Evolutionary conservation across 2,888 invertebrate genomes (phyloP), one percentile per base, ranked within the genome.

Genomic region (Calephelis perditalis): DNA sequence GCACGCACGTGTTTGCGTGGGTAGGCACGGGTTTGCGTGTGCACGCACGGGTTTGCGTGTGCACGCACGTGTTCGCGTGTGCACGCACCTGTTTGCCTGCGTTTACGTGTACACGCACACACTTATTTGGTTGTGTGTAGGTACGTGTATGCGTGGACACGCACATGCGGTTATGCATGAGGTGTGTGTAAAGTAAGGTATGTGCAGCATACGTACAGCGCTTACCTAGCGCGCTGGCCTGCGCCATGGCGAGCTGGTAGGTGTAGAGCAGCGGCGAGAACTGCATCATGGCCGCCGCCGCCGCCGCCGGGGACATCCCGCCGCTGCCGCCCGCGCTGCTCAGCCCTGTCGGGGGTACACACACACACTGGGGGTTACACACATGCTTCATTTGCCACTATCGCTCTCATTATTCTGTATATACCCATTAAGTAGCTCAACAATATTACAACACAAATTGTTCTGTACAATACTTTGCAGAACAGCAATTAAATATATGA

Each of bases 231-330:
- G 92, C 93, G 67, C 86, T 92, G 66, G 95, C 95, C 81, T 95
- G 95, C 66, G 95, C 95, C 94, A 95, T 94, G 64, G 96, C 96
- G 76, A 97, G 92, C 86, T 97, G 97, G 90, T 97, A 97, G 5
- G 96, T 96, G 87, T 97, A 97, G 62, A 97, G 92, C 59, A 97
- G 91, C 56, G 97, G 97, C 44, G 95, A 95, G 86, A 97, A 96
- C 74, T 96, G 96, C 86, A 96, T 94, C 94, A 97, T 95, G 80
- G 97, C 97, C 55, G 97, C 96, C 56, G 96, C 96, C 26, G 89
- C 89, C 62, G 97, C 96, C 62, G 97, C 78, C 83, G 92, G 71
- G 73, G 92, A 82, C 92, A 93, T 82, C 84, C 92, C 82, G 72
- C 93, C 73, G 26, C 73, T 70, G 46, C 81, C 79, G 64, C 82